Percentiles rank a stretch among this genome's conserved stretches.
These are phyloP conservation scores for Physella acuta DNA, from an alignment of 1,140 invertebrate genomes.

Conservation along the genomic window DNA sequence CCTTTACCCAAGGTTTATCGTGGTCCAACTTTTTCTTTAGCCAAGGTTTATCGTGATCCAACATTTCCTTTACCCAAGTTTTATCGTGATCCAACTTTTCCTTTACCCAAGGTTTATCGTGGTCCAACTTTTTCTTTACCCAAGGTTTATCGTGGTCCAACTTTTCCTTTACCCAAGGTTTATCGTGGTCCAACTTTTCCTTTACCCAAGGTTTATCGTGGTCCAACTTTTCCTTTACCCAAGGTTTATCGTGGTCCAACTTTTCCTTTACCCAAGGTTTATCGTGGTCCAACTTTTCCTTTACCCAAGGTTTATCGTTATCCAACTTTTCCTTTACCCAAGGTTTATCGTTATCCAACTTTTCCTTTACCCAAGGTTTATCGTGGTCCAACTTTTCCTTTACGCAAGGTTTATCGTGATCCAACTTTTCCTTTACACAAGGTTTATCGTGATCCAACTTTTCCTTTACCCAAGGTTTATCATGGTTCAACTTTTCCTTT, in stretches of 20 bases:
- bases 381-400: neutral
- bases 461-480: neutral
- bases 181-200: too few species aligned
- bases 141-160: constrained; percentile 8
- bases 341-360: constrained; percentile 11
- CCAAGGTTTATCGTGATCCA: too few species aligned
- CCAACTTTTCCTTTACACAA: constrained; percentile 1
- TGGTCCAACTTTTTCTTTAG: constrained; percentile 11
- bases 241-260: too few species aligned
- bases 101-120: too few species aligned
- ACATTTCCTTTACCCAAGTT: neutral
- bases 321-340: neutral
- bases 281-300: constrained; percentile 5
- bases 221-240: constrained; percentile 6
- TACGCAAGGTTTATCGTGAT: neutral
- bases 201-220: neutral
- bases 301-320: too few species aligned
- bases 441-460: too few species aligned
- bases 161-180: too few species aligned
- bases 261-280: neutral
- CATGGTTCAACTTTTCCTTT: neutral
- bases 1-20: neutral
- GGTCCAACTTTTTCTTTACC: neutral
- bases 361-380: too few species aligned
- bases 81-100: constrained; percentile 2